Conservation (phyloP, 2,888 invertebrate species). For the Tyria jacobaeae region DNA sequence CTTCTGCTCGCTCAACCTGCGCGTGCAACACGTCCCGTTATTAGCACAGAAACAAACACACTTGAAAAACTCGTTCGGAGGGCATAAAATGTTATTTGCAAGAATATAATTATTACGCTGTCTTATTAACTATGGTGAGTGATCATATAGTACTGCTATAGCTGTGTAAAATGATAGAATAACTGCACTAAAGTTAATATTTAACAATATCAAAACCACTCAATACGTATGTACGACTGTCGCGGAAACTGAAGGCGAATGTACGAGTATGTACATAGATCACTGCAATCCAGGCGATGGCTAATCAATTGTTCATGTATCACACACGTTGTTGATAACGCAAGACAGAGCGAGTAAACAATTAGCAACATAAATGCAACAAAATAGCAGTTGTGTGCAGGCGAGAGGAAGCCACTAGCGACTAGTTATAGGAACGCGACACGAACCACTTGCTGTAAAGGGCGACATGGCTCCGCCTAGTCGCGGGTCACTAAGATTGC, state of each 20-base stretch:
- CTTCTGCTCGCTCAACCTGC: conserved; percentile 68
- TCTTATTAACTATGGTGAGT: background rate
- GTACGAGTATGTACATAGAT: too few species aligned
- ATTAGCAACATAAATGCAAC: background rate
- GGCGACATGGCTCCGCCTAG: background rate
- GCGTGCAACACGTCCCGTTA: conserved; percentile 3
- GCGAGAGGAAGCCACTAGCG: too few species aligned
- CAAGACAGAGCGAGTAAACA: background rate
- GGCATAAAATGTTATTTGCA: background rate
- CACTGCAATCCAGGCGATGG: background rate
- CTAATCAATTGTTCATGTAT: background rate
- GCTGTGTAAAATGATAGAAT: background rate
- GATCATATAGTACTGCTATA: background rate
- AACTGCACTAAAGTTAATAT: background rate
- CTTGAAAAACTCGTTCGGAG: too few species aligned
- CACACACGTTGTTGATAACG: background rate
- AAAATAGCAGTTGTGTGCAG: background rate
- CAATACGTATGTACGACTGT: background rate
- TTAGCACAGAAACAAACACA: background rate
- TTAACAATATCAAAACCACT: background rate
- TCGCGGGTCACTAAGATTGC: background rate
- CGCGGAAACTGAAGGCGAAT: background rate
- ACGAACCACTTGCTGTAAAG: background rate
- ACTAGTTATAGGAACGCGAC: too few species aligned
- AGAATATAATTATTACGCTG: background rate